Conservation (phyloP, 2,888 invertebrate genomes). For the Leptopilina myrica region DNA sequence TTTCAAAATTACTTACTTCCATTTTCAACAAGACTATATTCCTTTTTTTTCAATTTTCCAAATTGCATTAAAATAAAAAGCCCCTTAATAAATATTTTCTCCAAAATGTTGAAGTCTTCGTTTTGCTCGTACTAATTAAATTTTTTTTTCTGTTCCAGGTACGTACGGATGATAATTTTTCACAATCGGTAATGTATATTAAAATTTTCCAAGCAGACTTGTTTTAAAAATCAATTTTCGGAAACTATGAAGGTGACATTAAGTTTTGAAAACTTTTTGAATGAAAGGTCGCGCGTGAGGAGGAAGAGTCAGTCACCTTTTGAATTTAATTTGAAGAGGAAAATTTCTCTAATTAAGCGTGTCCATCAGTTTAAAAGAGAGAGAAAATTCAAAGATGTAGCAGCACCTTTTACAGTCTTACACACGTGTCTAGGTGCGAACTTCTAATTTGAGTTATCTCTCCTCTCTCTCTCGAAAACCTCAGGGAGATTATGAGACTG, state of each 20-base stretch:
- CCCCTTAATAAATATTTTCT: no score
- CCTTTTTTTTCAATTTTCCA: no score
- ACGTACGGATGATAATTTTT: not conserved
- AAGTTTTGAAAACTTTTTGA: constrained; percentile 22
- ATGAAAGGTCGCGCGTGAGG: not conserved
- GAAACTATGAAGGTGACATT: constrained; percentile 10
- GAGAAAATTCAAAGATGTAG: constrained; percentile 16
- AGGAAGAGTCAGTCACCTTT: not conserved
- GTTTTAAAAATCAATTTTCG: no score
- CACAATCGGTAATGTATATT: no score
- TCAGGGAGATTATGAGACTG: constrained; percentile 16
- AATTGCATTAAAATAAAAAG: no score
- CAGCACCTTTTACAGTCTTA: not conserved
- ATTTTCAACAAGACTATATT: no score
- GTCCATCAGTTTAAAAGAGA: constrained; percentile 8
- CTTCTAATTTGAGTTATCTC: constrained; percentile 8
- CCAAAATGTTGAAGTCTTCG: no score
- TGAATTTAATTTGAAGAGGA: constrained; percentile 21
- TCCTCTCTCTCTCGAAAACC: not conserved
- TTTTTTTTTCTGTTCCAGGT: constrained; percentile 13
- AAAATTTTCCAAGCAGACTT: no score
- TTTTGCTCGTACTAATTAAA: not conserved
- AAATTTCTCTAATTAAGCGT: constrained; percentile 37
- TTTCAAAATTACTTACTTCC: no score
- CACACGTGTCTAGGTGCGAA: constrained; percentile 29